phyloP scores from a whole-genome alignment of 2,797 vertebrate genomes.

The Pangasius larnaudii region DNA sequence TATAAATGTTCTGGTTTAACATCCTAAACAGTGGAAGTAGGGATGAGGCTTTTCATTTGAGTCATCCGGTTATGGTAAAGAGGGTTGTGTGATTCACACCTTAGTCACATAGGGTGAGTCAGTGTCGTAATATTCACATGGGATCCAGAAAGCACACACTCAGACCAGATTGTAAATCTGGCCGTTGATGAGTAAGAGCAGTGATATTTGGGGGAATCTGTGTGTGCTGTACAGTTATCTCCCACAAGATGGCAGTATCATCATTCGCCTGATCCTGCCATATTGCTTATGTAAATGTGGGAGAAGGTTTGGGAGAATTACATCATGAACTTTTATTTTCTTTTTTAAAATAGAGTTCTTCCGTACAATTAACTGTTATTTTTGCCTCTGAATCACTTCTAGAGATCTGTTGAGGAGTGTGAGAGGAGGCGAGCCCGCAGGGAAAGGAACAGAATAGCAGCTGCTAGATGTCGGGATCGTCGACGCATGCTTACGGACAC shows the following conservation, averaged over 20 bases:
- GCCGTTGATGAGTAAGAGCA: conserved; percentile 52
- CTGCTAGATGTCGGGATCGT: conserved; percentile 78
- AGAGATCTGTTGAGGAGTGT: conserved; percentile 73
- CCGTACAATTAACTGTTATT: conserved; percentile 7
- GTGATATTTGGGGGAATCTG: conserved; percentile 30
- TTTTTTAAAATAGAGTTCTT: conserved; percentile 16
- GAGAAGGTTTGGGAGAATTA: conserved; percentile 47
- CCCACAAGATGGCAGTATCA: conserved; percentile 56
- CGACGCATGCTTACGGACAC: conserved; percentile 77
- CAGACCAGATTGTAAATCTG: conserved; percentile 30
- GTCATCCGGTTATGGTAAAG: conserved; percentile 59
- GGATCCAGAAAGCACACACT: conserved; percentile 42
- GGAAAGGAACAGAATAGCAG: conserved; percentile 79
- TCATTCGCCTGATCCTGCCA: conserved; percentile 6
- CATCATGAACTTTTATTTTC: conserved; percentile 18
- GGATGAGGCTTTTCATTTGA: conserved; percentile 42
- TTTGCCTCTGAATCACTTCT: conserved; percentile 39
- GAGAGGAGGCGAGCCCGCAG: conserved; percentile 74
- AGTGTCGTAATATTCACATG: conserved; percentile 48
- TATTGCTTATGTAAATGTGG: conserved; percentile 45
- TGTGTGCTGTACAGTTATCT: conserved; percentile 12
- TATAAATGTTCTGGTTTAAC: neutral
- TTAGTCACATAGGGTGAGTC: conserved; percentile 59
- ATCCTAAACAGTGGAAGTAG: conserved; percentile 25
- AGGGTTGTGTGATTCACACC: conserved; percentile 54